These are phyloP conservation scores for Nothocercus nigrocapillus DNA, from an alignment of 2,113 vertebrate species.

Conservation along the genomic window DNA sequence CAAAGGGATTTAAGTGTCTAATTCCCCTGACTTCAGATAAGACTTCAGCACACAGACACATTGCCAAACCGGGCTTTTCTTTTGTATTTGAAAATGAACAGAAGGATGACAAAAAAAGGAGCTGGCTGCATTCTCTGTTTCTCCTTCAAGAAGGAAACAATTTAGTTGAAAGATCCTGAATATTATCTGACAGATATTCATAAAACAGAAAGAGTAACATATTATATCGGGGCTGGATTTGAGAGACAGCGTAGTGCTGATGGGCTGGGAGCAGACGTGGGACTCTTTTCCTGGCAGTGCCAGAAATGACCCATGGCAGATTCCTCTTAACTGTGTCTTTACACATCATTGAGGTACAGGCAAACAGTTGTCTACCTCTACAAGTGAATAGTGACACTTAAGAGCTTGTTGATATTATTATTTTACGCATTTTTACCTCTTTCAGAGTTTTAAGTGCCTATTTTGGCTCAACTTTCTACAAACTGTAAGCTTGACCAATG, in stretches of 20 bases:
- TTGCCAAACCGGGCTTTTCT: background rate
- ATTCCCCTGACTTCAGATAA: slow-evolving; percentile 43
- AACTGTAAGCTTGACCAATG: background rate
- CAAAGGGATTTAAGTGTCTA: slow-evolving; percentile 5
- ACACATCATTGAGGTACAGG: background rate
- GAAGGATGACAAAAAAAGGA: background rate
- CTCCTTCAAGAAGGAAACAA: background rate
- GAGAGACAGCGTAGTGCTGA: background rate
- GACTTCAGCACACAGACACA: background rate
- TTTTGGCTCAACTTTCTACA: background rate
- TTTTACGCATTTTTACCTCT: background rate
- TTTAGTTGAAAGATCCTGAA: background rate
- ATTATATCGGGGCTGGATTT: background rate
- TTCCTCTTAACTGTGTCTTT: background rate
- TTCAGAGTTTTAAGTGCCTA: background rate
- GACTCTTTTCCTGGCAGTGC: background rate
- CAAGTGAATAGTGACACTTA: background rate
- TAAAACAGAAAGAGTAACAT: background rate
- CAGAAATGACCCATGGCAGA: background rate
- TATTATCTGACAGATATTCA: background rate
- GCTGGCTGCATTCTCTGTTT: background rate
- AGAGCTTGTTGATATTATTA: background rate
- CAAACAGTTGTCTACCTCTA: background rate
- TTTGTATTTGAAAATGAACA: background rate
- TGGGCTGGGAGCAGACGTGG: background rate